A percentile compares a stretch with the other conserved stretches of the same genome.
These are phyloP conservation scores for Nymphalis polychloros DNA, from an alignment of 2,888 invertebrate genomes.

Conservation along the genomic window DNA sequence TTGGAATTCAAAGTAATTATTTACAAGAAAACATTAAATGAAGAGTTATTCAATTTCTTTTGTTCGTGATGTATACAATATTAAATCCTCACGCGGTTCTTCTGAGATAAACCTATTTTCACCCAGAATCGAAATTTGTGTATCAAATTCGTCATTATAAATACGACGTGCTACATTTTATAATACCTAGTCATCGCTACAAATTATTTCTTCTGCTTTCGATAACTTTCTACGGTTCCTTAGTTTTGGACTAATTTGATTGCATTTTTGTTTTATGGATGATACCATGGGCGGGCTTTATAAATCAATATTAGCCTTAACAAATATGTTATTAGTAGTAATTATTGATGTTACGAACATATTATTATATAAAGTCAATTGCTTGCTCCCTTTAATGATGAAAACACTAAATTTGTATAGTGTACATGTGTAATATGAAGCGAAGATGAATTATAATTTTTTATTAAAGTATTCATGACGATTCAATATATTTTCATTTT, in stretches of 20 bases:
- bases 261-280: constrained; percentile 23
- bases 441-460: no score
- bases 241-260: constrained; percentile 48
- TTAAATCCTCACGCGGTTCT: not conserved
- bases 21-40: no score
- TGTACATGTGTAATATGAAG: no score
- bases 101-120: constrained; percentile 4
- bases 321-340: not conserved
- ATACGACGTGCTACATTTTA: constrained; percentile 33
- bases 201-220: constrained; percentile 43
- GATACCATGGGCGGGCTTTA: constrained; percentile 13
- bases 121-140: constrained; percentile 32
- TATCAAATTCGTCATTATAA: constrained; percentile 29
- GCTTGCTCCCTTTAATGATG: no score
- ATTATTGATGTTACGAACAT: not conserved
- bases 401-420: no score
- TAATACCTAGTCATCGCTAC: constrained; percentile 43
- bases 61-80: not conserved
- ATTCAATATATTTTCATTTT: no score
- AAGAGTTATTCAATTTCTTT: constrained; percentile 1
- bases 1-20: no score
- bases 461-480: no score
- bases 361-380: not conserved
- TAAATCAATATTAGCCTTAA: constrained; percentile 5
- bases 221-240: constrained; percentile 51